Conservation (phyloP, 1,140 invertebrate species). For the Oscheius sp. region DNA sequence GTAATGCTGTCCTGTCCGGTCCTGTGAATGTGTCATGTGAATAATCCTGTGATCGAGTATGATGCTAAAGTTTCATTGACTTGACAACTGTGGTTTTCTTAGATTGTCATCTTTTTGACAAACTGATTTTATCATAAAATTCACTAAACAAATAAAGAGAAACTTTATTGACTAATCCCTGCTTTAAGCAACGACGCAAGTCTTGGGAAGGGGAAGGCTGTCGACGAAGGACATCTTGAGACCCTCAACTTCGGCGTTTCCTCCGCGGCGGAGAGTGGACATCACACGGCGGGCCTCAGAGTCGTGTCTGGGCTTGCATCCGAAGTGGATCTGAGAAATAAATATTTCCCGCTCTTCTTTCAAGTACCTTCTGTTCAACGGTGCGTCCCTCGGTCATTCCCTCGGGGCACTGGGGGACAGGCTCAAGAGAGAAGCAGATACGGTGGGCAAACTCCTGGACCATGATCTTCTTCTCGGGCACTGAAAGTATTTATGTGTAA, state of each 20-base stretch:
- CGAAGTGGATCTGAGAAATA: conserved; percentile 29
- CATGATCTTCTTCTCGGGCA: conserved; percentile 11
- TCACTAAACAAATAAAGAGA: too few relatives aligned
- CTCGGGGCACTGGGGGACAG: conserved; percentile 37
- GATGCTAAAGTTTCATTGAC: too few relatives aligned
- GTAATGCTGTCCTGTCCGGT: too few relatives aligned
- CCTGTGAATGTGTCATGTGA: too few relatives aligned
- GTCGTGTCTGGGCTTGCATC: conserved; percentile 27
- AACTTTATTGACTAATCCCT: too few relatives aligned
- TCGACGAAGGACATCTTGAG: conserved; percentile 19
- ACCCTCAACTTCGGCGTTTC: neutral
- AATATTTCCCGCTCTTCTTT: neutral
- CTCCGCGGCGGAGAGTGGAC: conserved; percentile 2
- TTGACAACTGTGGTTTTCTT: too few relatives aligned
- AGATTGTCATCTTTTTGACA: too few relatives aligned
- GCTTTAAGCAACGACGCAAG: conserved; percentile 30
- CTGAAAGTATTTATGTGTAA: conserved; percentile 3
- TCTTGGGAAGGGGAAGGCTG: conserved; percentile 10
- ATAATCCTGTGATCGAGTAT: too few relatives aligned
- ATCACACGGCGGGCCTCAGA: conserved; percentile 21
- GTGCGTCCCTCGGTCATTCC: neutral
- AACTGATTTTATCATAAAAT: too few relatives aligned
- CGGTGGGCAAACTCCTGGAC: conserved; percentile 22
- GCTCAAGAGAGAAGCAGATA: conserved; percentile 45
- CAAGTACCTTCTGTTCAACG: neutral